Evolutionary conservation across 2,888 invertebrate species (phyloP).

Genomic region (Panopea generosa): DNA sequence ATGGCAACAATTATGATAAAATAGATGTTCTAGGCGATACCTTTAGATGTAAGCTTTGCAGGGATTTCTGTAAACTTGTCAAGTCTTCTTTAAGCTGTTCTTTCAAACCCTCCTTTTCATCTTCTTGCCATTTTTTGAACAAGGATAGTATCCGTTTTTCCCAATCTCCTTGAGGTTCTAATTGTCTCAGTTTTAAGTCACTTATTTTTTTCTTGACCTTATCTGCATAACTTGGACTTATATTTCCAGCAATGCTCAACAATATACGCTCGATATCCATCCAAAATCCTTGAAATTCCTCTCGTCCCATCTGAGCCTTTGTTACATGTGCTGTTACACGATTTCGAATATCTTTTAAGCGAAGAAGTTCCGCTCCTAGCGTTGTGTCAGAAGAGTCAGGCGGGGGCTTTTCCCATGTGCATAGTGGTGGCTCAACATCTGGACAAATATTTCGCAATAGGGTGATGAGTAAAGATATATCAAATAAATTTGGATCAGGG

Average conservation of each 20-base stretch:
- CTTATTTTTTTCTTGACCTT: slow-evolving; percentile 2
- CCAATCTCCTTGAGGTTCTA: slow-evolving; percentile 11
- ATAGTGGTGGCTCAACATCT: not conserved
- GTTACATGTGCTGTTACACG: slow-evolving; percentile 1
- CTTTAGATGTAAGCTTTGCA: slow-evolving; percentile 16
- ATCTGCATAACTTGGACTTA: not conserved
- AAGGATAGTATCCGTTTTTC: slow-evolving; percentile 3
- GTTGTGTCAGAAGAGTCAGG: not conserved
- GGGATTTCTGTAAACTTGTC: not conserved
- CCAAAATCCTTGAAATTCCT: slow-evolving; percentile 4
- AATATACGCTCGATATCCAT: not conserved
- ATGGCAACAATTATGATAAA: too few relatives aligned
- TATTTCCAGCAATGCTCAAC: not conserved
- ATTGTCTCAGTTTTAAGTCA: not conserved
- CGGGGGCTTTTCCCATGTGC: not conserved
- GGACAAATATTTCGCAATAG: slow-evolving; percentile 21
- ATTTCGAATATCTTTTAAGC: slow-evolving; percentile 10
- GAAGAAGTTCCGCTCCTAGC: slow-evolving; percentile 16
- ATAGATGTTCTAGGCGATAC: too few relatives aligned
- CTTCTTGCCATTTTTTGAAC: slow-evolving; percentile 3
- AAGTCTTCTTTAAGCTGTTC: not conserved
- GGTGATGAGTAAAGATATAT: slow-evolving; percentile 21
- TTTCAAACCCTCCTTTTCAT: slow-evolving; percentile 1
- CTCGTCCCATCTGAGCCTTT: not conserved
- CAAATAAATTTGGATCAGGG: slow-evolving; percentile 21